Evolutionary conservation across 2,888 invertebrate species (phyloP).

Genomic region (Macropis europaea): DNA sequence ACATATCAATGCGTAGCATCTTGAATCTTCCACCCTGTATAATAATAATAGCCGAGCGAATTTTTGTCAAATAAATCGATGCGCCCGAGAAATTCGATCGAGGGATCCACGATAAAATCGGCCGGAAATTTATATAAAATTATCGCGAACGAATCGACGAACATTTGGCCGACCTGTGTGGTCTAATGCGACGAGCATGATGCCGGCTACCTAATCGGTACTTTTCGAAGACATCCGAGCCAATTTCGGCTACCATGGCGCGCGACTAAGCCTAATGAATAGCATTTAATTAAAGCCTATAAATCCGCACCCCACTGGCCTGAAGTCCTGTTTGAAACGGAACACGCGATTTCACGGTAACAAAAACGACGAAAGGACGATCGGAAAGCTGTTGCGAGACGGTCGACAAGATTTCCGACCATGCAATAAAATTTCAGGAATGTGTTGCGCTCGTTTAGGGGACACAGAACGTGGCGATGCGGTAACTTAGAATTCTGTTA

Average conservation of each 20-base stretch:
- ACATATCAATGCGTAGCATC: too few species aligned
- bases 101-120: constrained; percentile 23
- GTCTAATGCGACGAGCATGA: constrained; percentile 49
- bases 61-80: too few species aligned
- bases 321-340: constrained; percentile 14
- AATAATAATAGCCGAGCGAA: too few species aligned
- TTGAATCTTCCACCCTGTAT: too few species aligned
- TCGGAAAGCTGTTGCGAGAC: constrained; percentile 44
- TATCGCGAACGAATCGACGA: constrained; percentile 10
- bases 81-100: too few species aligned
- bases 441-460: constrained; percentile 41
- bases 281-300: constrained; percentile 66
- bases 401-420: constrained; percentile 39
- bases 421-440: constrained; percentile 55
- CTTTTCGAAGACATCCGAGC: constrained; percentile 53
- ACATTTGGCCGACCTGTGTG: constrained; percentile 58
- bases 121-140: constrained; percentile 1
- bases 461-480: background rate
- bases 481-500: constrained; percentile 21
- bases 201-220: constrained; percentile 56
- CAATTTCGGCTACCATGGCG: constrained; percentile 49
- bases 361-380: constrained; percentile 25
- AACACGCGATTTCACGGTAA: constrained; percentile 21
- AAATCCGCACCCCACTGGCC: constrained; percentile 42
- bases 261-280: constrained; percentile 62